Evolutionary conservation across 2,888 invertebrate species (phyloP).

Genomic region (Hermaeophaga mercurialis): DNA sequence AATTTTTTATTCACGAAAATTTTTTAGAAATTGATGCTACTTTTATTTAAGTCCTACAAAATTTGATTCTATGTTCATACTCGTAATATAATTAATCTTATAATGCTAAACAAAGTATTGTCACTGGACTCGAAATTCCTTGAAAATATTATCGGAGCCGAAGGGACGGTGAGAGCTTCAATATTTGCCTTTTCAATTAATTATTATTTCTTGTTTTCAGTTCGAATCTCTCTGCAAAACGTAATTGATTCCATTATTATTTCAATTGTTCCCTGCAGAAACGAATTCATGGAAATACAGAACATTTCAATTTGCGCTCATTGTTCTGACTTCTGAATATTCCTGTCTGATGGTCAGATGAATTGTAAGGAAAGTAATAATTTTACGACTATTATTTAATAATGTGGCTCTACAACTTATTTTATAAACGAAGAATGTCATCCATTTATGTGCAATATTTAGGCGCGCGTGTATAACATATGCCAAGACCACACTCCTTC

Average conservation of each 20-base stretch:
- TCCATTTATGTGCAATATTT: no score
- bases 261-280: constrained; percentile 44
- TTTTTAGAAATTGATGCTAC: no score
- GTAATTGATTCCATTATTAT: constrained; percentile 54
- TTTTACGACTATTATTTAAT: constrained; percentile 10
- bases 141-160: constrained; percentile 22
- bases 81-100: no score
- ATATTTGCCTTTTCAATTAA: constrained; percentile 55
- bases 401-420: no score
- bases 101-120: no score
- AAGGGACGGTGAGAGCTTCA: constrained; percentile 38
- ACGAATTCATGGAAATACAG: constrained; percentile 31
- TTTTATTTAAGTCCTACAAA: no score
- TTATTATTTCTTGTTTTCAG: constrained; percentile 53
- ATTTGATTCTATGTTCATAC: no score
- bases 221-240: constrained; percentile 50
- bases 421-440: no score
- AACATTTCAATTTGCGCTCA: constrained; percentile 28
- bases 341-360: not conserved
- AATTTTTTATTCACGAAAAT: no score
- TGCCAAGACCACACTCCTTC: no score
- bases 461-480: no score
- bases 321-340: constrained; percentile 20
- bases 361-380: constrained; percentile 12
- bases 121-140: no score